A percentile compares a stretch with the other conserved stretches of the same genome.
These are phyloP conservation scores for Chymomyza costata DNA, from an alignment of 1,140 invertebrate species.

Conservation along the genomic window DNA sequence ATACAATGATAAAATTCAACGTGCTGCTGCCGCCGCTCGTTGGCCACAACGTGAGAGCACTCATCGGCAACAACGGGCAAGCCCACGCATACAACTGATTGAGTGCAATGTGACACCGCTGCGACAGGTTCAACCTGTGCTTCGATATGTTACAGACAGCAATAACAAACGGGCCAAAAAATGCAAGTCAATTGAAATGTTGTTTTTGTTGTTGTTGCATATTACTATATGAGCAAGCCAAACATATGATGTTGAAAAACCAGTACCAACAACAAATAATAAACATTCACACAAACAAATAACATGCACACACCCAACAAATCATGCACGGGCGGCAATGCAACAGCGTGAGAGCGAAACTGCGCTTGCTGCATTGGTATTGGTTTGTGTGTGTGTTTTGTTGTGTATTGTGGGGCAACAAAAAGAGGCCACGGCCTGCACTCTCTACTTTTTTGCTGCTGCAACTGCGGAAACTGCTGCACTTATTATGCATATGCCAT, in stretches of 20 bases:
- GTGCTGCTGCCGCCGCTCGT: too few relatives aligned
- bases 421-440: constrained; percentile 57
- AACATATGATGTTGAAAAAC: constrained; percentile 2
- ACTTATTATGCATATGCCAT: constrained; percentile 1
- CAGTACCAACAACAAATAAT: constrained; percentile 1
- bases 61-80: too few relatives aligned
- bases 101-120: too few relatives aligned
- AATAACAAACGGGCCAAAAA: not conserved
- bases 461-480: not conserved
- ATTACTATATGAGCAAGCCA: not conserved
- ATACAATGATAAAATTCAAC: too few relatives aligned
- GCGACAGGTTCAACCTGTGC: too few relatives aligned
- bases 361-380: not conserved
- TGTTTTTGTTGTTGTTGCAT: not conserved
- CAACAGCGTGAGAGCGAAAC: constrained; percentile 1
- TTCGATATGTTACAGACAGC: too few relatives aligned
- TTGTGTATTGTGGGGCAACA: constrained; percentile 4
- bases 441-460: constrained; percentile 5
- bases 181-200: constrained; percentile 1
- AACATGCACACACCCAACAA: not conserved
- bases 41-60: too few relatives aligned
- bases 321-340: too few relatives aligned
- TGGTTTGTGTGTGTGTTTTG: not conserved
- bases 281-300: not conserved
- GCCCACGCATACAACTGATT: too few relatives aligned